A percentile compares a stretch with the other conserved stretches of the same genome.
phyloP scores from a whole-genome alignment of 2,888 invertebrate genomes.

The Eristalinus aeneus region DNA sequence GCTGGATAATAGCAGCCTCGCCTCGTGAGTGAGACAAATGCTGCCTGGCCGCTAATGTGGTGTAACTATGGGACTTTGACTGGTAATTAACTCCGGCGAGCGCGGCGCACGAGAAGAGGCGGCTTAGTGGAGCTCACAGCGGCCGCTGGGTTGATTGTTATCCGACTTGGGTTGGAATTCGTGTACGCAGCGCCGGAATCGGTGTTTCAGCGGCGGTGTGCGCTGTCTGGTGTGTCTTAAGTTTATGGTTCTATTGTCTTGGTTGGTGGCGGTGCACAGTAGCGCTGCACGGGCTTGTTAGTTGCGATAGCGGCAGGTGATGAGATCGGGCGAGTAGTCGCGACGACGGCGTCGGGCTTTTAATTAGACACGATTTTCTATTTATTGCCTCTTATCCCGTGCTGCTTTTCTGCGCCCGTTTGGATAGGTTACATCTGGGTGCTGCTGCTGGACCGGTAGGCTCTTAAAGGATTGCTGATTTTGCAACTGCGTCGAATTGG shows the following conservation, averaged over 20 bases:
- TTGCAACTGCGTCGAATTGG: too few relatives aligned
- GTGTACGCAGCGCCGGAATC: conserved; percentile 50
- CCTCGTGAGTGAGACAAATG: conserved; percentile 18
- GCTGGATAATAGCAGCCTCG: conserved; percentile 27
- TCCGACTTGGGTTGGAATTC: conserved; percentile 51
- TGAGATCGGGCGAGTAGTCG: conserved; percentile 29
- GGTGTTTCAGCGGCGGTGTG: conserved; percentile 8
- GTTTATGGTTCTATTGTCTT: conserved; percentile 65
- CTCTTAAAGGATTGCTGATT: too few relatives aligned
- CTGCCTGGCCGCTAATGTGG: conserved; percentile 44
- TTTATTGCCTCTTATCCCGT: conserved; percentile 8
- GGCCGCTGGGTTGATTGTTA: conserved; percentile 46
- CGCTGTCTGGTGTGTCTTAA: background rate
- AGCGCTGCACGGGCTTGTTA: background rate
- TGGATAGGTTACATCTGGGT: background rate
- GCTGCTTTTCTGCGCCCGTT: background rate
- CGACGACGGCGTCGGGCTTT: conserved; percentile 6
- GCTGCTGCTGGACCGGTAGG: too few relatives aligned
- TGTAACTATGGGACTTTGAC: conserved; percentile 39
- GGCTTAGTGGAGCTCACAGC: background rate
- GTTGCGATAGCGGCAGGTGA: conserved; percentile 14
- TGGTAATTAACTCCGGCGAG: conserved; percentile 46
- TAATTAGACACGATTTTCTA: conserved; percentile 67
- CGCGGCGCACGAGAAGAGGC: background rate
- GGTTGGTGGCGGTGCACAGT: background rate